Percentiles rank a stretch among this genome's conserved stretches.
Evolutionary conservation across 2,113 vertebrate species (phyloP).

Genomic region (Mobula birostris): DNA sequence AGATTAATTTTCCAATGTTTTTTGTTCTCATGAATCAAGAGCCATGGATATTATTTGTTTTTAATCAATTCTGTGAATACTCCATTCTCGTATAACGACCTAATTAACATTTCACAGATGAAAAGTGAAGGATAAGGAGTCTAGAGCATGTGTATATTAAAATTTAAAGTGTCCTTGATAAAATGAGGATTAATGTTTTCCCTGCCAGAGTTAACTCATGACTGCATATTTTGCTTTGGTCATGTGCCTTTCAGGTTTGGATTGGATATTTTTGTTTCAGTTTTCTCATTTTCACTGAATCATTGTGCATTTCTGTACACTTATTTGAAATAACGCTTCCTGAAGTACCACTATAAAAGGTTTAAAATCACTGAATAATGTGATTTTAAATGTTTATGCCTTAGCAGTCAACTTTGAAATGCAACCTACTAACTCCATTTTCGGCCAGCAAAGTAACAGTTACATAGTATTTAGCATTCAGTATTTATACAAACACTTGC

Average conservation of each 20-base stretch:
- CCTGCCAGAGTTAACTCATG: neutral
- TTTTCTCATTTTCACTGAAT: neutral
- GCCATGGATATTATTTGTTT: neutral
- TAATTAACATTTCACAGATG: neutral
- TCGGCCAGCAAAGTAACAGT: neutral
- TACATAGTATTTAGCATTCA: neutral
- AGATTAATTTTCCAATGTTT: neutral
- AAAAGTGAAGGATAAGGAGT: neutral
- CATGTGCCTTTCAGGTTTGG: neutral
- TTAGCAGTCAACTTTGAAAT: neutral
- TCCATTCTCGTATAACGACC: neutral
- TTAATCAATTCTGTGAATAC: neutral
- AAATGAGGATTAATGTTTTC: neutral
- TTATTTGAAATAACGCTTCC: neutral
- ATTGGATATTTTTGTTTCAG: neutral
- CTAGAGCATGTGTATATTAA: neutral
- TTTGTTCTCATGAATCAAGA: neutral
- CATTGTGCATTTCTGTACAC: neutral
- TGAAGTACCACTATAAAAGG: neutral
- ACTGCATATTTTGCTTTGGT: neutral
- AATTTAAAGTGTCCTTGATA: neutral
- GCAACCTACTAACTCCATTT: neutral
- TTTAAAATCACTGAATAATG: neutral
- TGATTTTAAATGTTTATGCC: neutral
- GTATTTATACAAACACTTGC: neutral